phyloP scores from a whole-genome alignment of 2,797 vertebrate genomes.

The Poeciliopsis infans region DNA sequence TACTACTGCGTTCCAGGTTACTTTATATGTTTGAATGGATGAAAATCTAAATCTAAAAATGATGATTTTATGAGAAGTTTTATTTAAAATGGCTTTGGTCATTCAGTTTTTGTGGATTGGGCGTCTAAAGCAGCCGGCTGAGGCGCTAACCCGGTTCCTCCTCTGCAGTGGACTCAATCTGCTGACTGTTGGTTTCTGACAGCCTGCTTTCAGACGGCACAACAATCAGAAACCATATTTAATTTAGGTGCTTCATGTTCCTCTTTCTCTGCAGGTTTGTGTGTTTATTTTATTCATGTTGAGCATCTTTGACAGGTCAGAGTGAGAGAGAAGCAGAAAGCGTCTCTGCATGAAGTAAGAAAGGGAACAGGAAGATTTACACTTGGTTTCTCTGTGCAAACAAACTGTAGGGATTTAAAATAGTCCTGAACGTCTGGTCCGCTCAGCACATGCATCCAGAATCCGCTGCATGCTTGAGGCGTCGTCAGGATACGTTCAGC shows the following conservation, averaged over 20 bases:
- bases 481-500: constrained; percentile 44
- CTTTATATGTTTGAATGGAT: neutral
- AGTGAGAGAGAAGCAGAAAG: neutral
- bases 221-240: neutral
- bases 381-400: neutral
- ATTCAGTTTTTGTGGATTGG: neutral
- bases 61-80: neutral
- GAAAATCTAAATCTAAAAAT: neutral
- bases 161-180: neutral
- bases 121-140: neutral
- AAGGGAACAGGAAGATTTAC: neutral
- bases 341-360: neutral
- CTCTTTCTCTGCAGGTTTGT: neutral
- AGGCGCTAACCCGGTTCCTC: neutral
- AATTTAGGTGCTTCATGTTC: neutral
- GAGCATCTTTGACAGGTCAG: neutral
- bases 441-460: neutral
- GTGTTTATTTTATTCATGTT: neutral
- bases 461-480: constrained; percentile 13
- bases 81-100: neutral
- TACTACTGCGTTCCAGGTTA: neutral
- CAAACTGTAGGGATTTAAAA: neutral
- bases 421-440: neutral
- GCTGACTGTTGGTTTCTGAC: neutral
- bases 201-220: neutral